Percentiles rank a stretch among this genome's conserved stretches.
Conservation (phyloP, 2,113 vertebrate genomes). For the Megaleporinus macrocephalus region DNA sequence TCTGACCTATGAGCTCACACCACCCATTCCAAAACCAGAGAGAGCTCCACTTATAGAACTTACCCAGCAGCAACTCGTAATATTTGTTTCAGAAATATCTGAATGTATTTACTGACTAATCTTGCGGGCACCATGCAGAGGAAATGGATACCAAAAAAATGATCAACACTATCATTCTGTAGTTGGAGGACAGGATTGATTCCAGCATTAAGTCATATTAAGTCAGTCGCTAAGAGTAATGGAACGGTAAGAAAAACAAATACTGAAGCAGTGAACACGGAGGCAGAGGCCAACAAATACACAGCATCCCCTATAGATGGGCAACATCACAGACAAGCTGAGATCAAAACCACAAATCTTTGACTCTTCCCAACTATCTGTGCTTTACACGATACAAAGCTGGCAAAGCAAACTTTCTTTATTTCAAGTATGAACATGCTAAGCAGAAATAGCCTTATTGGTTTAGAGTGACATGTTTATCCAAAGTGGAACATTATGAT, state of each 20-base stretch:
- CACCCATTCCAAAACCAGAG: background rate
- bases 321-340: background rate
- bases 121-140: background rate
- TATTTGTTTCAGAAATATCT: background rate
- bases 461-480: background rate
- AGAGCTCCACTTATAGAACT: background rate
- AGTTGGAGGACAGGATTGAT: background rate
- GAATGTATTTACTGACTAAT: background rate
- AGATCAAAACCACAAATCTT: background rate
- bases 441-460: background rate
- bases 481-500: background rate
- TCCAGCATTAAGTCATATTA: background rate
- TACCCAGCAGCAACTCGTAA: background rate
- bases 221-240: too few species aligned
- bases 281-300: background rate
- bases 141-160: background rate
- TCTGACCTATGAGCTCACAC: background rate
- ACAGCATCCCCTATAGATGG: too few species aligned
- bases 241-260: background rate
- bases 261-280: background rate
- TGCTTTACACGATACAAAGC: background rate
- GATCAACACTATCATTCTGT: background rate
- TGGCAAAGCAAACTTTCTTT: background rate
- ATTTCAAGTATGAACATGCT: background rate
- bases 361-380: background rate